These are phyloP conservation scores for Panulirus ornatus DNA, from an alignment of 1,140 invertebrate species.

Conservation along the genomic window DNA sequence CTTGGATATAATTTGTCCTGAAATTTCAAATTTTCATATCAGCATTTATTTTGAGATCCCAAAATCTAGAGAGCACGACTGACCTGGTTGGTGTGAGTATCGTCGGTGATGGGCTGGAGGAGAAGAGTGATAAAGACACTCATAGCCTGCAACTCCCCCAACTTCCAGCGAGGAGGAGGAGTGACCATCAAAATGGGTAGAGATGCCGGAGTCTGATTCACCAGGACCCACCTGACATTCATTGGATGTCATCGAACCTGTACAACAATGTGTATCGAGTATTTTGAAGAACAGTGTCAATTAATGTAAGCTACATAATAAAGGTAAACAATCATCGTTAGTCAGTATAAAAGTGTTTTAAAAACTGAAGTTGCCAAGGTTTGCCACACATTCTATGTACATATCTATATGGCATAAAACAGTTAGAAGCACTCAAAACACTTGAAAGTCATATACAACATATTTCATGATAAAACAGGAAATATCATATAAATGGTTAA, in stretches of 20 bases:
- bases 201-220: conserved; percentile 87
- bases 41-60: too few relatives aligned
- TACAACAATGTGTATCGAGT: neutral
- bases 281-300: neutral
- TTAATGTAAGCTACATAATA: neutral
- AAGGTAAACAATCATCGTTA: too few relatives aligned
- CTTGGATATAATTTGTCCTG: too few relatives aligned
- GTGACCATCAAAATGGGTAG: conserved; percentile 86
- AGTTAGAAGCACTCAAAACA: too few relatives aligned
- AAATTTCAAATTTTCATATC: too few relatives aligned
- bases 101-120: conserved; percentile 73
- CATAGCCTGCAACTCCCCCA: conserved; percentile 77
- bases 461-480: too few relatives aligned
- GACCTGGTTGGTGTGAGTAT: conserved; percentile 74
- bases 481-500: too few relatives aligned
- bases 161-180: conserved; percentile 83
- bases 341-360: too few relatives aligned
- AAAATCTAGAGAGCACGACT: conserved; percentile 36
- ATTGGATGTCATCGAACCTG: conserved; percentile 70
- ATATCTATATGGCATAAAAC: too few relatives aligned
- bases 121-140: conserved; percentile 59
- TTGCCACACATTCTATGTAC: too few relatives aligned
- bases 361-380: neutral
- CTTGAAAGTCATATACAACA: too few relatives aligned
- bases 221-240: conserved; percentile 75